These are phyloP conservation scores for Drosophila anomalata DNA, from an alignment of 2,888 invertebrate species.

Conservation along the genomic window DNA sequence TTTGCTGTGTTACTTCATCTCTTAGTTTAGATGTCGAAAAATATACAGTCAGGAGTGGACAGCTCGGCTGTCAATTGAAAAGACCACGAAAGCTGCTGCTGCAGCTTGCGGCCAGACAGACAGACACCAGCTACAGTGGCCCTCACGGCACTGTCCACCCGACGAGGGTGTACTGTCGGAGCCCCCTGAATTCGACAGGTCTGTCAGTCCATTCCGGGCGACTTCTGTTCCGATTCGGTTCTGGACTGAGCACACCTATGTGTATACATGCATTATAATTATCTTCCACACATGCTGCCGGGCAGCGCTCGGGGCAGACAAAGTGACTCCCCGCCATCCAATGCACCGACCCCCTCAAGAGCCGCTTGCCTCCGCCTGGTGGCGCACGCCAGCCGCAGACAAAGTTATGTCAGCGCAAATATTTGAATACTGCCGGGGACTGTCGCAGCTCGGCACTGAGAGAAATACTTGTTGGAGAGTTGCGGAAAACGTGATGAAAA, in stretches of 20 bases:
- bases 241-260: slow-evolving; percentile 48
- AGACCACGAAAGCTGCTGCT: slow-evolving; percentile 38
- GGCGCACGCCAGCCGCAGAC: slow-evolving; percentile 71
- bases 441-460: slow-evolving; percentile 29
- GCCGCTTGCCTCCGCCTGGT: slow-evolving; percentile 11
- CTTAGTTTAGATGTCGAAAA: slow-evolving; percentile 19
- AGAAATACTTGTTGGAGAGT: background rate
- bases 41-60: slow-evolving; percentile 13
- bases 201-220: slow-evolving; percentile 5
- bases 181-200: slow-evolving; percentile 34
- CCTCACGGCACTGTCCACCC: slow-evolving; percentile 4
- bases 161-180: slow-evolving; percentile 26
- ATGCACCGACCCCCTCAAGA: slow-evolving; percentile 3
- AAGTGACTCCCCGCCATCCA: slow-evolving; percentile 42
- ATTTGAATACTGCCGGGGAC: slow-evolving; percentile 57
- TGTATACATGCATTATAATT: slow-evolving; percentile 66
- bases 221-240: slow-evolving; percentile 1
- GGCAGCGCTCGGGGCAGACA: slow-evolving; percentile 45
- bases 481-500: too few relatives aligned
- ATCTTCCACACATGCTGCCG: slow-evolving; percentile 66
- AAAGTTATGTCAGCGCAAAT: slow-evolving; percentile 76
- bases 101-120: slow-evolving; percentile 55
- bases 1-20: slow-evolving; percentile 51
- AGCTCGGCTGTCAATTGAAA: slow-evolving; percentile 65
- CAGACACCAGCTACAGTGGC: slow-evolving; percentile 17